Evolutionary conservation across 2,888 invertebrate species (phyloP).

Genomic region (Deroplatys truncata): DNA sequence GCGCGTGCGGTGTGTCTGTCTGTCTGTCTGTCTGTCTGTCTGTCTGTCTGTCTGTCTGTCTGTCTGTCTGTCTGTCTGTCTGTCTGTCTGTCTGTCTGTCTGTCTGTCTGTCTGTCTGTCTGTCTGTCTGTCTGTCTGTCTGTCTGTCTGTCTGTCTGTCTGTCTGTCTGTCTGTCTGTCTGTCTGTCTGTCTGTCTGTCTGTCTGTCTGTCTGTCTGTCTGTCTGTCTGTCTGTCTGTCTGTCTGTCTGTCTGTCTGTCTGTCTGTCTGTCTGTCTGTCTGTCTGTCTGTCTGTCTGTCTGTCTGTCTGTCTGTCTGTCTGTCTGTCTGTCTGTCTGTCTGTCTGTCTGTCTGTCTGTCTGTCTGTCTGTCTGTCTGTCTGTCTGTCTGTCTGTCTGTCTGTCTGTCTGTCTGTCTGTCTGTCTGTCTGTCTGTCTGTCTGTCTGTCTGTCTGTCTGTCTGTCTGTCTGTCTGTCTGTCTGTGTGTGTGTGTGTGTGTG

Average conservation of each 20-base stretch:
- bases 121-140: slow-evolving; percentile 12
- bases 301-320: slow-evolving; percentile 12
- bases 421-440: neutral
- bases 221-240: slow-evolving; percentile 12
- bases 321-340: slow-evolving; percentile 12
- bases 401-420: neutral
- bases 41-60: slow-evolving; percentile 12
- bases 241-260: slow-evolving; percentile 12
- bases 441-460: neutral
- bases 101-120: slow-evolving; percentile 12
- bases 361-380: neutral
- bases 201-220: slow-evolving; percentile 12
- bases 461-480: too few relatives aligned
- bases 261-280: slow-evolving; percentile 12
- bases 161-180: slow-evolving; percentile 12
- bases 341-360: slow-evolving; percentile 5
- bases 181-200: slow-evolving; percentile 14
- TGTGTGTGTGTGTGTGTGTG: too few relatives aligned
- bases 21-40: slow-evolving; percentile 13
- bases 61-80: slow-evolving; percentile 12
- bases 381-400: neutral
- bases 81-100: slow-evolving; percentile 14
- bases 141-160: slow-evolving; percentile 14
- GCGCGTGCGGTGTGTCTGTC: too few relatives aligned
- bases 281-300: slow-evolving; percentile 14